Base-by-base conservation (phyloP, 53 echinoderm and acorn worm species). In the Holothuria leucospilota region DNA sequence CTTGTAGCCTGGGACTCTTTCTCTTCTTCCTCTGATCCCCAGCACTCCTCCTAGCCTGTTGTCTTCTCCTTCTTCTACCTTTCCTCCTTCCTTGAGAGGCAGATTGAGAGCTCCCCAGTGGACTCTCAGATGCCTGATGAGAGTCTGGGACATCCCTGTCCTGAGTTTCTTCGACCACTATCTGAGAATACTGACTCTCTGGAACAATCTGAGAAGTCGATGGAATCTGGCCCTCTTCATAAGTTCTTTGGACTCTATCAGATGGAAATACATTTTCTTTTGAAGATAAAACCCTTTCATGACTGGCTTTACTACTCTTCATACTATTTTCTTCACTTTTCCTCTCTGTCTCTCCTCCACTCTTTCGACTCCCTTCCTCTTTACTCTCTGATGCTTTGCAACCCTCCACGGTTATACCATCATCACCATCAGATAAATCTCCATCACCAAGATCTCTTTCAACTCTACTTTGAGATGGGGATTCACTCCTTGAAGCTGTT, bases 1-100 rank as follows among this genome's bases (percentile, higher is more conserved):
- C 81, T 39, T 59, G 59, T 16, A 81, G 34, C 14, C 81, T 27
- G 10, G 81, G 81, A 21, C 81, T 81, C 4, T 30, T 52, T 39
- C 81, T 81, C 62, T 30, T 81, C 13, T 30, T 49, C 24, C 52
- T 52, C 26, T 21, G 75, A 52, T 75, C 56, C 56, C 15, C 18
- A 13, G 56, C 18, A 16, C 18, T 18, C 56, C 56, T 56, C 56
- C 52, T 52, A 13, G 56, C 1, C 18, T 56, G 56, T 49, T 49
- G 49, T 9, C 18, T 56, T 5, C 18, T 56, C 56, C 15, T 56
- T 16, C 56, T 56, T 16, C 56, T 5, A 8, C 51, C 15, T 15
- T 52, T 49, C 51, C 28, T 75, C 18, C 56, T 56, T 3, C 56
- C 18, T 56, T 56, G 56, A 5, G 56, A 56, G 56, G 56, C 56